A percentile compares a stretch with the other conserved stretches of the same genome.
Conservation (phyloP, 2,797 vertebrate genomes). For the Discoglossus pictus region DNA sequence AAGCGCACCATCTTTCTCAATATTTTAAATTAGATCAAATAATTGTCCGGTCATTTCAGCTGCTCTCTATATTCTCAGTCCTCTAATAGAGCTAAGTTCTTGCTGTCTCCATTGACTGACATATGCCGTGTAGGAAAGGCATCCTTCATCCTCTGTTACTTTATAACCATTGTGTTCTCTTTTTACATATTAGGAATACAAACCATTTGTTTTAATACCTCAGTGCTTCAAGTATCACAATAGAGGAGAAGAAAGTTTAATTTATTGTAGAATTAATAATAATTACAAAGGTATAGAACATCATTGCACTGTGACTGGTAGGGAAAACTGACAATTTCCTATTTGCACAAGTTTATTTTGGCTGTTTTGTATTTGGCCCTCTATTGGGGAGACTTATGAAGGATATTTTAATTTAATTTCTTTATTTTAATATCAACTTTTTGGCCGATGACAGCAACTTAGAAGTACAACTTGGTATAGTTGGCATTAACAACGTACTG, state of each 20-base stretch:
- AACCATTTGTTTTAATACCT: slow-evolving; percentile 91
- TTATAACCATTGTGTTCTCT: slow-evolving; percentile 68
- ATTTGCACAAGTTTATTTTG: slow-evolving; percentile 97
- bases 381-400: slow-evolving; percentile 85
- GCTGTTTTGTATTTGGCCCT: slow-evolving; percentile 86
- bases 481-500: slow-evolving; percentile 75
- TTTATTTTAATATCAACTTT: slow-evolving; percentile 76
- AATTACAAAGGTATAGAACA: slow-evolving; percentile 77
- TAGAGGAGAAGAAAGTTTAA: slow-evolving; percentile 86
- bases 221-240: slow-evolving; percentile 90
- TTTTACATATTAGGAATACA: slow-evolving; percentile 81
- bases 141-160: slow-evolving; percentile 61
- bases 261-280: slow-evolving; percentile 87
- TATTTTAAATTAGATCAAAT: slow-evolving; percentile 71
- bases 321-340: slow-evolving; percentile 90
- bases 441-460: slow-evolving; percentile 75
- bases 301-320: slow-evolving; percentile 98
- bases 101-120: slow-evolving; percentile 24
- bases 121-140: slow-evolving; percentile 52
- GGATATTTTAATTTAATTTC: slow-evolving; percentile 76
- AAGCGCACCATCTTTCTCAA: slow-evolving; percentile 79
- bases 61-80: slow-evolving; percentile 75
- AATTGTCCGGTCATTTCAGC: slow-evolving; percentile 84
- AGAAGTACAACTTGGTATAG: slow-evolving; percentile 72
- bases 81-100: slow-evolving; percentile 68